phyloP scores from a whole-genome alignment of 2,113 vertebrate genomes.

The Gulo gulo region DNA sequence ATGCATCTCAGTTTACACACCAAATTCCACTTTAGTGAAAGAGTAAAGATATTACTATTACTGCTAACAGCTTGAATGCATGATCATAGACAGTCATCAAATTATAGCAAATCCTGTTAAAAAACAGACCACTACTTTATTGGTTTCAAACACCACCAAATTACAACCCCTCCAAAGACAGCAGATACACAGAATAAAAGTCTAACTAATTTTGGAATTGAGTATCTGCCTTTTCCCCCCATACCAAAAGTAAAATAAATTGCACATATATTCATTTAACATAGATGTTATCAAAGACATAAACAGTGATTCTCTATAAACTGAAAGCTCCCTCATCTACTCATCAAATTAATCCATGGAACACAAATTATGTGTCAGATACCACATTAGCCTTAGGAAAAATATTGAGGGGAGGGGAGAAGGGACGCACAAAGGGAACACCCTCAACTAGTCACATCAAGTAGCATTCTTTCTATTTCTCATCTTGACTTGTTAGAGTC shows the following conservation, averaged over 20 bases:
- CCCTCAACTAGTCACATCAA: background rate
- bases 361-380: background rate
- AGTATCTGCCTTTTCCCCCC: background rate
- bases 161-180: background rate
- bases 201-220: background rate
- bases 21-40: background rate
- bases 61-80: background rate
- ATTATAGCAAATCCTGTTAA: background rate
- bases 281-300: background rate
- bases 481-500: background rate
- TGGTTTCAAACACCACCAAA: conserved; percentile 30
- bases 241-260: background rate
- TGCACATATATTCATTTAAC: background rate
- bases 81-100: background rate
- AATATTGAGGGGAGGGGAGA: background rate
- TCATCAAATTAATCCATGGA: background rate
- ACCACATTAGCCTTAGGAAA: background rate
- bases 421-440: background rate
- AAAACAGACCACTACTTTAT: background rate
- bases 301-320: background rate
- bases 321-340: background rate
- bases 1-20: background rate
- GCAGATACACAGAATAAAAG: background rate
- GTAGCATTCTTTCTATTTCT: background rate
- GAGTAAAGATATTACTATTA: background rate